phyloP scores from a whole-genome alignment of 2,797 vertebrate genomes.

The Ibycter americanus region DNA sequence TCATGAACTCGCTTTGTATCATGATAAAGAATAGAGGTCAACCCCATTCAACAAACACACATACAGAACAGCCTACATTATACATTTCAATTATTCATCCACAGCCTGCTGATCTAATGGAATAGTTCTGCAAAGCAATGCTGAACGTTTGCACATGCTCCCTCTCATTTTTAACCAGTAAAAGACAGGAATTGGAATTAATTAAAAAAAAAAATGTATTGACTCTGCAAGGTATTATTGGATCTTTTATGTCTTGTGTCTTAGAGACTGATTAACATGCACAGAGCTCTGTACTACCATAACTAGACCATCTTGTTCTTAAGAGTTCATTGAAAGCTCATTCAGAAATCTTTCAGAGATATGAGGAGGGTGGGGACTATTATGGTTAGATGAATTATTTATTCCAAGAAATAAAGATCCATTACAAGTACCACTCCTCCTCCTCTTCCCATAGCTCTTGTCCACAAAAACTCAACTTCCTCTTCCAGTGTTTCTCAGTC shows the following conservation, averaged over 20 bases:
- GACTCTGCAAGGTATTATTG: neutral
- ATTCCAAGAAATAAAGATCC: neutral
- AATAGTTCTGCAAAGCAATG: neutral
- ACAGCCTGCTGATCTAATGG: neutral
- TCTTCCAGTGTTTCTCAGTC: neutral
- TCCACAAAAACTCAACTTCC: neutral
- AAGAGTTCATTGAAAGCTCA: neutral
- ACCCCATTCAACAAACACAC: neutral
- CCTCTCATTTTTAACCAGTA: neutral
- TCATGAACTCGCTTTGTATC: neutral
- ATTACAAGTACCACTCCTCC: neutral
- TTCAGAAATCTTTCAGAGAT: neutral
- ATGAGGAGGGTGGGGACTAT: neutral
- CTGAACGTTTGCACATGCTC: neutral
- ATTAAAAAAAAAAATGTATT: neutral
- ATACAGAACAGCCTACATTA: neutral
- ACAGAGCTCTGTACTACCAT: neutral
- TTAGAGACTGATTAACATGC: neutral
- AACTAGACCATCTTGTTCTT: neutral
- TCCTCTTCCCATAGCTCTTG: neutral
- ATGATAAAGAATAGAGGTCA: neutral
- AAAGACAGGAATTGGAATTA: neutral
- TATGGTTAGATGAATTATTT: neutral
- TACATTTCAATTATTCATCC: conserved; percentile 1
- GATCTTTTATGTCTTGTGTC: neutral